Percentiles rank a stretch among this genome's conserved stretches.
Conservation (phyloP, 1,140 invertebrate species). For the Pseudomyrmex concolor region DNA sequence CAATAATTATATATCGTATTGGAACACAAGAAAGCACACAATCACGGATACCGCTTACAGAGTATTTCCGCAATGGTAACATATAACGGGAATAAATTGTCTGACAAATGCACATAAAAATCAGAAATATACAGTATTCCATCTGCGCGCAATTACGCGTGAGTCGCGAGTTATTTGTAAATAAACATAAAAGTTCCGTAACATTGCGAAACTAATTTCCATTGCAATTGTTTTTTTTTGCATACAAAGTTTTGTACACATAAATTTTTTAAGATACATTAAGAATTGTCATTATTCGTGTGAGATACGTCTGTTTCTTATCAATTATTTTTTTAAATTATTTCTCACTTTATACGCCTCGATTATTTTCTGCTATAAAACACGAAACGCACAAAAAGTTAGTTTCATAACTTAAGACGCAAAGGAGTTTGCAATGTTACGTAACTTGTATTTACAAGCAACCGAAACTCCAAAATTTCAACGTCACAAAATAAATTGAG, state of each 20-base stretch:
- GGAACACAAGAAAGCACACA: slow-evolving; percentile 40
- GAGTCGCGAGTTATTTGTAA: slow-evolving; percentile 51
- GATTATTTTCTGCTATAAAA: slow-evolving; percentile 34
- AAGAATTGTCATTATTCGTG: neutral
- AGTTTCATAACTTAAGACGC: neutral
- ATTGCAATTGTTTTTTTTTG: too few species aligned
- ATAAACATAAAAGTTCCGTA: slow-evolving; percentile 17
- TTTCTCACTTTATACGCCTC: neutral
- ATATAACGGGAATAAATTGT: slow-evolving; percentile 36
- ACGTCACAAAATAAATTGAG: slow-evolving; percentile 57
- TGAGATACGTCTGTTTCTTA: neutral
- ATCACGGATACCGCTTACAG: slow-evolving; percentile 32
- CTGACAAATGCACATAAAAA: slow-evolving; percentile 61
- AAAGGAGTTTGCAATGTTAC: slow-evolving; percentile 13
- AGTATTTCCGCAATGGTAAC: slow-evolving; percentile 38
- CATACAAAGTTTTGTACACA: too few species aligned
- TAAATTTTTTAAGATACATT: too few species aligned
- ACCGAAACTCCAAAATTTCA: slow-evolving; percentile 42
- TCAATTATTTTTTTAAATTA: neutral
- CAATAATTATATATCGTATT: slow-evolving; percentile 33
- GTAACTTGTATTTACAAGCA: slow-evolving; percentile 40
- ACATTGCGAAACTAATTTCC: slow-evolving; percentile 12
- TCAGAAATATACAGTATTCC: slow-evolving; percentile 55
- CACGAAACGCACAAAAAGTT: neutral
- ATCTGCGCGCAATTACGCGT: slow-evolving; percentile 37